Evolutionary conservation across 1,140 invertebrate species (phyloP), one percentile per base, ranked within the genome.

Genomic region (Drosophila orena): DNA sequence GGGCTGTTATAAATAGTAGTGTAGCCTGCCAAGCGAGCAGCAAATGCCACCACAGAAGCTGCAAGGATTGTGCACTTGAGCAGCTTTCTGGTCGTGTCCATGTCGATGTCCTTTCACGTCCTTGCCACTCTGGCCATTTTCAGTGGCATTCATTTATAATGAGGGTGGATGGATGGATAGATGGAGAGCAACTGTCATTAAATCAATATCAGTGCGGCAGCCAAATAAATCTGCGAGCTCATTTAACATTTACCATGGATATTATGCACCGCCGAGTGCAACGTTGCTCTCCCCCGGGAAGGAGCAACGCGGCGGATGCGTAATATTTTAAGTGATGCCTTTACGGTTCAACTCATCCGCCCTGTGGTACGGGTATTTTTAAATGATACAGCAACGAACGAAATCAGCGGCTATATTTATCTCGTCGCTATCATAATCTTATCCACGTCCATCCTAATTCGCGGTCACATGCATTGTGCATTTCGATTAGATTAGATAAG

Each of bases 401-500:
- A 70, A 68, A 74, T 78, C 74, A 81, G 5, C 22, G 50, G 35
- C 57, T 75, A 78, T 59, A 66, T 70, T 68, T 81, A 81, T 64
- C 77, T 49, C 22, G 6, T 20, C 20, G 17, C 35, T 46, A 60
- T 69, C 52, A 64, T 50, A 76, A 66, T 80, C 57, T 2, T 4
- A 17, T 0, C 2, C 15, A 15, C 40, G 38, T 50, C 49, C 35
- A 40, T 65, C 72, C 38, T 17, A 10, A 56, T 46, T 81, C 54
- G 73, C 49, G 68, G 59, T 68, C 58, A 38, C 38, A 66, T 50
- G 61, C 52, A 54, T 49, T 60, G 56, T 77, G 72, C 62, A 77
- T 77, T 77, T 69, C 35, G 47, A 52, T 43, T 52, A 81, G 81
- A 85, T 86, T 70, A 85, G 81, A 85, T 78, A 62, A 65, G 44